Percentiles rank a stretch among this genome's conserved stretches.
phyloP scores from a whole-genome alignment of 2,797 vertebrate genomes.

The Megaceryle alcyon region DNA sequence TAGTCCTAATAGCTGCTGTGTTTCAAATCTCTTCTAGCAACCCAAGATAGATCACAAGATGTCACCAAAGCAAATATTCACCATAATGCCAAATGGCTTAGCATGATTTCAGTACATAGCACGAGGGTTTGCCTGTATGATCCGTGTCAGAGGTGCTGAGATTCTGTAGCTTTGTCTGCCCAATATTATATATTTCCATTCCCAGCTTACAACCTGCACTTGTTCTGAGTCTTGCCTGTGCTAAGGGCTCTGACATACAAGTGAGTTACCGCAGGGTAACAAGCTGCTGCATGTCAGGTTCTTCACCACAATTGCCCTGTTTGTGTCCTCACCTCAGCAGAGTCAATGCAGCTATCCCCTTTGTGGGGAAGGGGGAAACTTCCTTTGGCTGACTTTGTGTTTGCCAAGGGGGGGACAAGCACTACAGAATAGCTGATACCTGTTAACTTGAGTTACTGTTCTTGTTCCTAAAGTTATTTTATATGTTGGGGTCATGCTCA shows the following conservation, averaged over 20 bases:
- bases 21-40: neutral
- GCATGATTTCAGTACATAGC: neutral
- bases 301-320: neutral
- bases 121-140: neutral
- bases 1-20: neutral
- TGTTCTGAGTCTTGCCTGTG: neutral
- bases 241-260: neutral
- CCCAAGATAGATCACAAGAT: neutral
- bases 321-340: neutral
- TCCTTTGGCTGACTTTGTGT: neutral
- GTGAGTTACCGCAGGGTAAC: neutral
- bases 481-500: neutral
- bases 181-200: neutral
- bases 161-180: neutral
- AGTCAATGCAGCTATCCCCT: neutral
- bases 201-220: neutral
- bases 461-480: neutral
- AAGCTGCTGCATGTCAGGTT: slow-evolving; percentile 23
- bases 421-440: neutral
- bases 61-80: neutral
- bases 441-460: neutral
- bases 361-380: neutral
- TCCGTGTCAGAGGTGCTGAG: neutral
- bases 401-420: neutral
- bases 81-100: neutral